Evolutionary conservation across 92 coral and sea anemone genomes (phyloP).

Genomic region (Pocillopora meandrina): DNA sequence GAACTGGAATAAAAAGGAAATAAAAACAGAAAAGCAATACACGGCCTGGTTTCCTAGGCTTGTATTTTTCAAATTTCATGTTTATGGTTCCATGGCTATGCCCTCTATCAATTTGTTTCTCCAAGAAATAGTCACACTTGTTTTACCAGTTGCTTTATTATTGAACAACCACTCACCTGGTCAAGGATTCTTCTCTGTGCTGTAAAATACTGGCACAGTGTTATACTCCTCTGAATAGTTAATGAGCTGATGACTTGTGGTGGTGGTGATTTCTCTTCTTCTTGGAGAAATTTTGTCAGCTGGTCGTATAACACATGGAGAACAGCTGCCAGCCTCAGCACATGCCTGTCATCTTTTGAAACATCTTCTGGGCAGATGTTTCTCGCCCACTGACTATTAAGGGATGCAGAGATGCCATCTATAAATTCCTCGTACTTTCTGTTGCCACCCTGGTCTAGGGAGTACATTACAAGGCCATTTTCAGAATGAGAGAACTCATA

Average conservation of each 20-base stretch:
- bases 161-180: neutral
- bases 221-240: slow-evolving; percentile 3
- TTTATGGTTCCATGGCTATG: too few species aligned
- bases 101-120: too few species aligned
- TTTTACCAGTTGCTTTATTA: too few species aligned
- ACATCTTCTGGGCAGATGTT: neutral
- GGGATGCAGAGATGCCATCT: slow-evolving; percentile 6
- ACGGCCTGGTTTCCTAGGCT: too few species aligned
- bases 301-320: slow-evolving; percentile 25
- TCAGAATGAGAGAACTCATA: slow-evolving; percentile 19
- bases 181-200: neutral
- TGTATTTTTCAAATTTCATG: too few species aligned
- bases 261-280: neutral
- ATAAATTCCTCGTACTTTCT: slow-evolving; percentile 1
- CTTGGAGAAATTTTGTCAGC: neutral
- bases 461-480: neutral
- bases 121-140: too few species aligned
- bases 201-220: neutral
- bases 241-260: neutral
- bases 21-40: too few species aligned
- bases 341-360: slow-evolving; percentile 32
- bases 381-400: slow-evolving; percentile 20
- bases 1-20: too few species aligned
- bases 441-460: slow-evolving; percentile 19
- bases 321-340: slow-evolving; percentile 18